Evolutionary conservation across 2,888 invertebrate species (phyloP), one percentile per base, ranked within the genome.

Genomic region (Salpingus planirostris): DNA sequence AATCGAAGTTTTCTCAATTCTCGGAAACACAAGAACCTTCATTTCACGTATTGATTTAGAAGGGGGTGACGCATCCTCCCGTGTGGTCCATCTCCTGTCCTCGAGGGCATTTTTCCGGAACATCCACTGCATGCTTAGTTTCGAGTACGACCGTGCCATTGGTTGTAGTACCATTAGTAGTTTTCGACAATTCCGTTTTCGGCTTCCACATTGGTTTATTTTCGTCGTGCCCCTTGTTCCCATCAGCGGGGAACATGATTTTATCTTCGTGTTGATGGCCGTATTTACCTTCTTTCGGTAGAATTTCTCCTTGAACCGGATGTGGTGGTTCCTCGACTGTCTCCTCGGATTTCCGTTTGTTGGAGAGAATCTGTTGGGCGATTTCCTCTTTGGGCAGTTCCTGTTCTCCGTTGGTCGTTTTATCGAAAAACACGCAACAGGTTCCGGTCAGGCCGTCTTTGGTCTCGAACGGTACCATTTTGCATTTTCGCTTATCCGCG

Each of bases 381-480:
- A 36, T 15, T 13, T 36, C 36, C 15, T 31, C 36, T 13, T 27
- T 26, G 3, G 36, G 31, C 11, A 31, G 21, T 4, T 13, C 8
- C 2, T 12, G 8, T 2, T 23, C 21, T 6, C 11, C 12, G 2
- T 21, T 11, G 3, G 15, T 27, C 3, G 24, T 11, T 15, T 36
- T 36, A n/a, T 28, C 24, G 21, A 27, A 36, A 23, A 36, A 28
- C 4, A 36, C 31, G 10, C 36, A 36, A 18, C 36, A 36, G 7
- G 27, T 31, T 3, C 36, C 36, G n/a, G 27, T 26, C 11, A 31
- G 15, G n/a, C 36, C 36, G 2, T 36, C 36, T 27, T 36, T 23
- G n/a, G 36, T 36, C 11, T 36, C 36, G 25, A 36, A 36, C 2
- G 36, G 36, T n/a, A 36, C 15, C 24, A 31, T 22, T 21, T 31